Base-by-base conservation (phyloP, 2,888 invertebrate genomes). In the Apamea crenata region DNA sequence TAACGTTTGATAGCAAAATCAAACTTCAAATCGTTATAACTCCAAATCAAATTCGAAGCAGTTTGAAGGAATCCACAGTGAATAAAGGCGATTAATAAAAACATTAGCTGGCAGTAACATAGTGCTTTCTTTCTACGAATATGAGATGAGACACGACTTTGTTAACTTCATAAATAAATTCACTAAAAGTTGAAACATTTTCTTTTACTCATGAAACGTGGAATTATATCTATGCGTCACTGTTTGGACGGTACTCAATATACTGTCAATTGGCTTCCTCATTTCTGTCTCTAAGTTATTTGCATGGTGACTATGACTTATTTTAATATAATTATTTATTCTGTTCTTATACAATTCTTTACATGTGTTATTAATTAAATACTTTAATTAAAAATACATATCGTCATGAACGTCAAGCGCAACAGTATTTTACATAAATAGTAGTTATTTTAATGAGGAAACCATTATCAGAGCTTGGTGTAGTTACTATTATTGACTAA, bases 221-320 rank as follows among this genome's bases (percentile, higher is more conserved):
- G 40, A 72, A 47, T 50, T 50, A 83, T 63, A 59, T 67, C 3
- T 47, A 71, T 68, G 67, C 44, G 71, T 77, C 81, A 65, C 36
- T 16, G 16, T 68, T 44, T 65, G 40, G 61, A 59, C 32, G 14
- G 59, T 74, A 74, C n/a, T 74, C 71, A 77, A 71, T 63, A 71
- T 50, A 50, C 56, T 56, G 50, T 40, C 77, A 50, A 63, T 66
- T 70, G 44, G 53, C 65, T 85, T 87, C 80, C 80, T 85, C 40
- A 29, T 87, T 68, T 63, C 67, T 59, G 63, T 40, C 12, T 70
- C 47, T 29, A 40, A 32, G 53, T 68, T 86, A 80, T 86, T 36
- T 68, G 47, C 56, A 40, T 50, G 14, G n/a, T 50, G 36, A 44
- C 16, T 47, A 29, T 63, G 18, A 25, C 40, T 16, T 77, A 16